Conservation (phyloP, 2,888 invertebrate species). For the Drosophila merina region DNA sequence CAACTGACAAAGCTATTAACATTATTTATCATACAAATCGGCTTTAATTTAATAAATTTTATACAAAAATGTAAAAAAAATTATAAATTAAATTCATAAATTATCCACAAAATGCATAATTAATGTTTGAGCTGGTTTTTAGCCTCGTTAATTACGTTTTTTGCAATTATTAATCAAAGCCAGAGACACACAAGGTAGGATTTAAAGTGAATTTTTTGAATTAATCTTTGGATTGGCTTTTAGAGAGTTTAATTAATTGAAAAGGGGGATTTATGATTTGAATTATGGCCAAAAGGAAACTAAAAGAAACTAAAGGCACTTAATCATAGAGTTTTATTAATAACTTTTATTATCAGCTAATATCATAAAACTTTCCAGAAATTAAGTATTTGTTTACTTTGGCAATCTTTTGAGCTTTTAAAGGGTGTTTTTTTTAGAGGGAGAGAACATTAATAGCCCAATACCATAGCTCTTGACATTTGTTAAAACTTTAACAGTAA, state of each 20-base stretch:
- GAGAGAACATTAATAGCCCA: no score
- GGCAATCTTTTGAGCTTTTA: no score
- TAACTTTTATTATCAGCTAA: constrained; percentile 9
- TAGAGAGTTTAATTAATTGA: constrained; percentile 46
- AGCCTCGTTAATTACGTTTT: constrained; percentile 2
- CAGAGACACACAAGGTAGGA: constrained; percentile 8
- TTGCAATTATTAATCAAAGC: constrained; percentile 28
- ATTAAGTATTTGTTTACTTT: neutral
- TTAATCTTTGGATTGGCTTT: constrained; percentile 31
- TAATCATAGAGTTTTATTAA: constrained; percentile 1
- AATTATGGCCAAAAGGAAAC: neutral
- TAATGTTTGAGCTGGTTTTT: constrained; percentile 32
- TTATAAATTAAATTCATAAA: constrained; percentile 36
- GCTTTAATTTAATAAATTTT: constrained; percentile 56
- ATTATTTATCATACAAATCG: constrained; percentile 46
- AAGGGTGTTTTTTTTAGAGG: no score
- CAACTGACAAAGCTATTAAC: constrained; percentile 25
- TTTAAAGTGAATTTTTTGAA: constrained; percentile 11
- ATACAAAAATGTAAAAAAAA: constrained; percentile 52
- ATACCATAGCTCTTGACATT: no score
- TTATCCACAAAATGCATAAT: constrained; percentile 48
- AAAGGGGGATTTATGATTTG: constrained; percentile 24
- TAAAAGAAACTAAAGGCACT: neutral
- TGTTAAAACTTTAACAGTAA: no score
- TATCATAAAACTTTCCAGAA: neutral